These are phyloP conservation scores for Ennomos fuscantarius DNA, from an alignment of 2,888 invertebrate genomes.

Conservation along the genomic window DNA sequence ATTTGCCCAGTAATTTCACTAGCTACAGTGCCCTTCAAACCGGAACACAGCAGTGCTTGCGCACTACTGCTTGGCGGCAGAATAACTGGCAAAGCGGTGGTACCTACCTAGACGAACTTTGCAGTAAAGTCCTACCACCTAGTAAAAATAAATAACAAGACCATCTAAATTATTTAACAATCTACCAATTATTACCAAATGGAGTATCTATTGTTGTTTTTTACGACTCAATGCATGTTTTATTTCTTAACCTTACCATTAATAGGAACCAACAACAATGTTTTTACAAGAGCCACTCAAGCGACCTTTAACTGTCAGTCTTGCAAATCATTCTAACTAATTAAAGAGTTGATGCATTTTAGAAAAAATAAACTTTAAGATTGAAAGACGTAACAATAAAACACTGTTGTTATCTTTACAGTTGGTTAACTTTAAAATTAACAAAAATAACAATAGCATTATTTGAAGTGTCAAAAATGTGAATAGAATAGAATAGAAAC, in stretches of 20 bases:
- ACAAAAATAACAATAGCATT: too few species aligned
- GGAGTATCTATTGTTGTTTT: slow-evolving; percentile 6
- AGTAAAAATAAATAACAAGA: too few species aligned
- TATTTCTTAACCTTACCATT: slow-evolving; percentile 16
- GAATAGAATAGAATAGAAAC: too few species aligned
- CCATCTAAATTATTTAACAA: not conserved
- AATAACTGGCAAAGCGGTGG: too few species aligned
- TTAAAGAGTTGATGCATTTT: slow-evolving; percentile 52
- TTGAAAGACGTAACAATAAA: slow-evolving; percentile 14
- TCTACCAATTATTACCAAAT: not conserved
- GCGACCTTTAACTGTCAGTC: slow-evolving; percentile 38
- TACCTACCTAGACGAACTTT: too few species aligned
- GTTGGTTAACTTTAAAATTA: too few species aligned
- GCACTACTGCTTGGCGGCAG: too few species aligned
- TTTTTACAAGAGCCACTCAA: slow-evolving; percentile 49
- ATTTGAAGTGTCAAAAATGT: too few species aligned
- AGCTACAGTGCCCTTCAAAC: too few species aligned
- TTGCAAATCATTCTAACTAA: slow-evolving; percentile 70
- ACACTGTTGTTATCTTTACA: not conserved
- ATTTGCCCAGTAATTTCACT: too few species aligned
- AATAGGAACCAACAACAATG: slow-evolving; percentile 67
- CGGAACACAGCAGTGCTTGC: too few species aligned
- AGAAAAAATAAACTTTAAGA: slow-evolving; percentile 4
- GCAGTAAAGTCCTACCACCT: too few species aligned
- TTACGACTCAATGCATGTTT: slow-evolving; percentile 1